Percentiles rank a stretch among this genome's conserved stretches.
phyloP scores from a whole-genome alignment of 2,797 vertebrate genomes.

The Sebastes oblongus region DNA sequence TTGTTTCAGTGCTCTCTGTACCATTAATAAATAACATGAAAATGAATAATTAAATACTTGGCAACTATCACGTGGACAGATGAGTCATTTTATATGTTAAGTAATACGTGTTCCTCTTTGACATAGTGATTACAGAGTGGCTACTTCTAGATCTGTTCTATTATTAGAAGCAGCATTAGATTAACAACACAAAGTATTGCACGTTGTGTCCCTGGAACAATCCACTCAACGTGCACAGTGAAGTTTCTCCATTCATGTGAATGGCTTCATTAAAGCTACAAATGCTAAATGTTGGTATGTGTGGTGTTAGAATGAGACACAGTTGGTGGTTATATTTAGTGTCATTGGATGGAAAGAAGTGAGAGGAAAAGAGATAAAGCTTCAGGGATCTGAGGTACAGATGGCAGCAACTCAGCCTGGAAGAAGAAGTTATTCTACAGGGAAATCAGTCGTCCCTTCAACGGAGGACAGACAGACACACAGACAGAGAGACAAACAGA shows the following conservation, averaged over 20 bases:
- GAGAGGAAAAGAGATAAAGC: constrained; percentile 32
- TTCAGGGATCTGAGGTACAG: constrained; percentile 66
- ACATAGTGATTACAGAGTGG: neutral
- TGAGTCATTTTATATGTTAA: neutral
- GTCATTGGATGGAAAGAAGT: constrained; percentile 15
- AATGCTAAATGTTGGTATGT: neutral
- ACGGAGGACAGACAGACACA: constrained; percentile 12
- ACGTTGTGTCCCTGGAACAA: no score
- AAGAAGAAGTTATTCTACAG: constrained; percentile 72
- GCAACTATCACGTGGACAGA: neutral
- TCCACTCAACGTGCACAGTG: neutral
- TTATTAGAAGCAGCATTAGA: neutral
- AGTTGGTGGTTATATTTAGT: constrained; percentile 46
- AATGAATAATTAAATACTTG: neutral
- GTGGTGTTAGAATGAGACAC: constrained; percentile 23
- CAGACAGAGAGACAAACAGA: neutral
- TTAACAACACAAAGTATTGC: neutral
- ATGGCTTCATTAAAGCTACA: neutral
- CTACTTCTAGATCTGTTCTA: neutral
- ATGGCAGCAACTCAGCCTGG: constrained; percentile 78
- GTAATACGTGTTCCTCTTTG: neutral
- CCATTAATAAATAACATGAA: neutral
- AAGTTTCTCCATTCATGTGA: neutral
- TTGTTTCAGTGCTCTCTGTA: neutral
- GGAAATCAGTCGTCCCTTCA: constrained; percentile 78